Evolutionary conservation across 2,113 vertebrate genomes (phyloP).

Genomic region (Rhinogobius similis): DNA sequence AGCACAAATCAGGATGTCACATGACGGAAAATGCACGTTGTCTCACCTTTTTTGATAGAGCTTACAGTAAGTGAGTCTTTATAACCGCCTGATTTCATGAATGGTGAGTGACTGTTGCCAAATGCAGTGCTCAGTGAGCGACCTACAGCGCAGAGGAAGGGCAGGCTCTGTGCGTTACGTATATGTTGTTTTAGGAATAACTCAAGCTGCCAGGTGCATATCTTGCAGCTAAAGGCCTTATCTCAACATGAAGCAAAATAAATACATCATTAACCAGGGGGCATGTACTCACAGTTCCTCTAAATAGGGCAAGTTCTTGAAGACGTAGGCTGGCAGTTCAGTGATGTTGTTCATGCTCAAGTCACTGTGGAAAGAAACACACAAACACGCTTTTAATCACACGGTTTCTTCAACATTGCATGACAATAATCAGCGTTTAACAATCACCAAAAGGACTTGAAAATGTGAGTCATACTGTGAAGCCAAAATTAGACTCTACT

Average conservation of each 20-base stretch:
- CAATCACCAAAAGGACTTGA: no score
- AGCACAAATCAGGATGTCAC: conserved; percentile 60
- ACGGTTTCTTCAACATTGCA: not conserved
- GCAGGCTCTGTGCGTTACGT: conserved; percentile 20
- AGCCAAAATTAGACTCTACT: no score
- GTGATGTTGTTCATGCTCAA: conserved; percentile 99
- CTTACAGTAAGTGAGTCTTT: conserved; percentile 41
- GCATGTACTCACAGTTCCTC: conserved; percentile 93
- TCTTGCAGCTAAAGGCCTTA: conserved; percentile 40
- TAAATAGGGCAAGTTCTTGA: conserved; percentile 92
- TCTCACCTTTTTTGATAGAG: conserved; percentile 57
- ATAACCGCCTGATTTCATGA: conserved; percentile 41
- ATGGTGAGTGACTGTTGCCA: conserved; percentile 54
- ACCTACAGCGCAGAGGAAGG: conserved; percentile 33
- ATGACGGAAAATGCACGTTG: conserved; percentile 34
- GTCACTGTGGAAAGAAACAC: conserved; percentile 81
- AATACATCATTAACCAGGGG: conserved; percentile 37
- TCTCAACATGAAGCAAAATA: conserved; percentile 55
- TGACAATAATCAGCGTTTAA: not conserved
- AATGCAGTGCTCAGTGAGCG: conserved; percentile 23
- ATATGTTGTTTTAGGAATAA: conserved; percentile 34
- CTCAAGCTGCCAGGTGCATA: conserved; percentile 56
- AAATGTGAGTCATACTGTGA: no score
- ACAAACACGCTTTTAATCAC: conserved; percentile 1
- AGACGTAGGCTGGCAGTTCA: conserved; percentile 89